phyloP scores from a whole-genome alignment of 2,888 invertebrate species.

The Eupithecia insigniata region DNA sequence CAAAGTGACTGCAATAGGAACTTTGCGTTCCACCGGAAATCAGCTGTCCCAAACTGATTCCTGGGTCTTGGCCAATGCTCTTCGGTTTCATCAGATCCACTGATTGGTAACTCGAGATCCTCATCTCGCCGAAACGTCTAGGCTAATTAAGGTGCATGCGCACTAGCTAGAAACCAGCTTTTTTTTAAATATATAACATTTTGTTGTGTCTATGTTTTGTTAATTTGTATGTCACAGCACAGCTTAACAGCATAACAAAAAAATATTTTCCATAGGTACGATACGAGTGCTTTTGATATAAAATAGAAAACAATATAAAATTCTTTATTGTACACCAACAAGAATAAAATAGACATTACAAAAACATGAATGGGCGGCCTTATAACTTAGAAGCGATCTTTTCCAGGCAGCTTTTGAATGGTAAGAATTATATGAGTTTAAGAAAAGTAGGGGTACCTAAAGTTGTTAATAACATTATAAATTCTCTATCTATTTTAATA shows the following conservation, averaged over 20 bases:
- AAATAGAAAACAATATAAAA: no score
- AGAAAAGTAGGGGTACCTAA: no score
- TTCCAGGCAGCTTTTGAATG: no score
- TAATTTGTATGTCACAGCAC: neutral
- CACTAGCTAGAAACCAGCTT: neutral
- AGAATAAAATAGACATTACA: no score
- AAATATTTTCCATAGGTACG: neutral
- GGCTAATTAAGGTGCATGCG: conserved; percentile 54
- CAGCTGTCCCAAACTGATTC: conserved; percentile 78
- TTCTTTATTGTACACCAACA: no score
- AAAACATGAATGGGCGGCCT: no score
- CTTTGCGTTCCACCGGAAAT: conserved; percentile 69
- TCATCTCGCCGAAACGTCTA: conserved; percentile 65
- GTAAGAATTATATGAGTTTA: no score
- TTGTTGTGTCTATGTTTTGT: neutral
- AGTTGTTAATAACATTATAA: no score
- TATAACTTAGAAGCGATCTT: no score
- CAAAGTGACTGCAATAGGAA: conserved; percentile 54
- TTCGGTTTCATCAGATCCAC: conserved; percentile 73
- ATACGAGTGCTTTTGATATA: neutral
- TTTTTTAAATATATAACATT: neutral
- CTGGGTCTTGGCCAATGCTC: conserved; percentile 76
- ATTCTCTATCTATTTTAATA: no score
- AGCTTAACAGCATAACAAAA: neutral
- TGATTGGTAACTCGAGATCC: conserved; percentile 67